Conservation (phyloP, 2,888 invertebrate genomes). For the Himalopsyche kuldschensis region DNA sequence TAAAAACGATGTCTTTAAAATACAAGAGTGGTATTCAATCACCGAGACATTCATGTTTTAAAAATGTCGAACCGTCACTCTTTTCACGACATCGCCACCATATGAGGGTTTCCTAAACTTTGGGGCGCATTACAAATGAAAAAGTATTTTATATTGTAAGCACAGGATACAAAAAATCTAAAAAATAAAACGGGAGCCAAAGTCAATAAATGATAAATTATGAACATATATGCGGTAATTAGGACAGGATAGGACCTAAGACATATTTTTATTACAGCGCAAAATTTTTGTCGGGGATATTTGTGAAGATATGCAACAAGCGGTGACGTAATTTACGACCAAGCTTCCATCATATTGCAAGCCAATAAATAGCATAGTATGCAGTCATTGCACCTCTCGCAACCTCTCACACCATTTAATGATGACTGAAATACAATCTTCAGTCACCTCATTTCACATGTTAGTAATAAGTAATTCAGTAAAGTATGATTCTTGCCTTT, state of each 20-base stretch:
- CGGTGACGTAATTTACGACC: constrained; percentile 29
- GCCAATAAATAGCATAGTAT: too few species aligned
- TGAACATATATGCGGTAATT: too few species aligned
- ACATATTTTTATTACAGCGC: constrained; percentile 10
- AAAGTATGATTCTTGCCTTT: too few species aligned
- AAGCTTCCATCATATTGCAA: neutral
- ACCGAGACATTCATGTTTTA: neutral
- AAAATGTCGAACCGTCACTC: neutral
- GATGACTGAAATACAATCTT: neutral
- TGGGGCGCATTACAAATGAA: too few species aligned
- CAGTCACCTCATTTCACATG: too few species aligned
- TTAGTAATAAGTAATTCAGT: too few species aligned
- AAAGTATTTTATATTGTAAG: too few species aligned
- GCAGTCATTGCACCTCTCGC: neutral
- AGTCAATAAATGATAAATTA: too few species aligned
- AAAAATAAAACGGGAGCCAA: too few species aligned
- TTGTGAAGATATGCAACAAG: constrained; percentile 30
- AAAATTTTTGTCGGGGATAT: neutral
- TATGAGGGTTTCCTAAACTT: too few species aligned
- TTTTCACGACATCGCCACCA: too few species aligned
- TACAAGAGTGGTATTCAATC: neutral
- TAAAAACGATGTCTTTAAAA: neutral
- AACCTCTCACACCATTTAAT: neutral
- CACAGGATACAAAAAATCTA: too few species aligned
- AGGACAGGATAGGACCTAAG: neutral